phyloP scores from a whole-genome alignment of 1,140 invertebrate species.

The Akabosia matsudoensis region DNA sequence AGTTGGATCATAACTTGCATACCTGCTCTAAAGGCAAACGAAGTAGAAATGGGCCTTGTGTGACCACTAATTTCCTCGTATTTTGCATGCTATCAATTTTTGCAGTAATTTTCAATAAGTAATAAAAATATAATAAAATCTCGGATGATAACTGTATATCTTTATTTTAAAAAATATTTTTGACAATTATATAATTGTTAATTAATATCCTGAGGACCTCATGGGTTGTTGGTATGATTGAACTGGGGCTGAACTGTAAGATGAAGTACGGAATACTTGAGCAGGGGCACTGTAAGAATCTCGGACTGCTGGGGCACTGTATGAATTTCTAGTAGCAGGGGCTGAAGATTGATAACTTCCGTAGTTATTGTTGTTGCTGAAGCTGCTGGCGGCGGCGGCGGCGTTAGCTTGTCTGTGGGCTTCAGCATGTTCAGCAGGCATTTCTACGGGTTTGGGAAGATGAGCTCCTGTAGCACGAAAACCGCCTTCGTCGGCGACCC shows the following conservation, averaged over 20 bases:
- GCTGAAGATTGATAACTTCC: not conserved
- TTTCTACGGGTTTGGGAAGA: slow-evolving; percentile 37
- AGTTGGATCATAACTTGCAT: too few species aligned
- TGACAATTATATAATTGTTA: too few species aligned
- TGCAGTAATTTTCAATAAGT: too few species aligned
- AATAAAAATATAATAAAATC: too few species aligned
- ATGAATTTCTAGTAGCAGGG: too few species aligned
- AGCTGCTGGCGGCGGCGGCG: not conserved
- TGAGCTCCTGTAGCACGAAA: slow-evolving; percentile 54
- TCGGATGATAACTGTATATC: too few species aligned
- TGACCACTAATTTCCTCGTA: too few species aligned
- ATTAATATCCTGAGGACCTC: not conserved
- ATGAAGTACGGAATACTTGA: too few species aligned
- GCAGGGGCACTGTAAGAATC: not conserved
- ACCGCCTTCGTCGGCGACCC: slow-evolving; percentile 61
- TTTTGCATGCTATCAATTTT: too few species aligned
- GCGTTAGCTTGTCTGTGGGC: not conserved
- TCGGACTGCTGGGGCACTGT: not conserved
- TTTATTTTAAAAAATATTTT: too few species aligned
- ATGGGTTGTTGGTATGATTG: not conserved
- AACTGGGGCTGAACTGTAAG: not conserved
- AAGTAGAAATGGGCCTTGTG: too few species aligned
- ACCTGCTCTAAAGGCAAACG: too few species aligned
- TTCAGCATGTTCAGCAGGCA: slow-evolving; percentile 6
- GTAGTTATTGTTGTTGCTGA: not conserved